A percentile compares a stretch with the other conserved stretches of the same genome.
Evolutionary conservation across 1,140 invertebrate species (phyloP).

Genomic region (Microvelia longipes): DNA sequence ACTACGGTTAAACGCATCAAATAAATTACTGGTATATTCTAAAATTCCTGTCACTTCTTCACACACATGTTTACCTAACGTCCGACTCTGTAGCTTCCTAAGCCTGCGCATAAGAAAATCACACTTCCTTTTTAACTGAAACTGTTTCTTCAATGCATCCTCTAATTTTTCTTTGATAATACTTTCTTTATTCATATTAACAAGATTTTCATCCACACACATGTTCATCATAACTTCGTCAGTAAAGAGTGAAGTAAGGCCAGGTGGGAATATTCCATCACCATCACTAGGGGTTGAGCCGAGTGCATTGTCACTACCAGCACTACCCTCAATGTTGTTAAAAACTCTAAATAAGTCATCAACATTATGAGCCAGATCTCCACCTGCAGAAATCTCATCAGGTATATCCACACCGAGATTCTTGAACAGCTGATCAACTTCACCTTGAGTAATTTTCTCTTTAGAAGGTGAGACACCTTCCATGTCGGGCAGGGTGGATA

Average conservation of each 20-base stretch:
- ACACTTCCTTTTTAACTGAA: conserved; percentile 44
- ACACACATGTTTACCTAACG: conserved; percentile 54
- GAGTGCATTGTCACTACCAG: neutral
- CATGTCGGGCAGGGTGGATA: neutral
- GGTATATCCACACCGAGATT: conserved; percentile 23
- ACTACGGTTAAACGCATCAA: conserved; percentile 8
- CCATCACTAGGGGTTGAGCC: conserved; percentile 32
- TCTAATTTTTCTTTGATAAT: conserved; percentile 30
- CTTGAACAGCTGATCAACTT: conserved; percentile 38
- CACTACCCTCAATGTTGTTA: conserved; percentile 42
- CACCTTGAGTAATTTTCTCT: conserved; percentile 10
- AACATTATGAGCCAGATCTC: conserved; percentile 39
- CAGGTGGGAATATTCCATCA: conserved; percentile 36
- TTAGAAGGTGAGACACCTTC: conserved; percentile 1
- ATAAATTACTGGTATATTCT: conserved; percentile 41
- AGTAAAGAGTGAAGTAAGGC: conserved; percentile 30
- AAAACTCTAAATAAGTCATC: conserved; percentile 49
- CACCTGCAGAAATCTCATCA: conserved; percentile 23
- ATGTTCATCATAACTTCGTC: conserved; percentile 38
- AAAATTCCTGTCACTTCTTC: conserved; percentile 57
- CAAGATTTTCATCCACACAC: conserved; percentile 34
- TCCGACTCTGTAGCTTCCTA: conserved; percentile 52
- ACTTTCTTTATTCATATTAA: conserved; percentile 23
- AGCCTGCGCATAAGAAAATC: conserved; percentile 55
- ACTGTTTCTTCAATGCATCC: conserved; percentile 35